These are phyloP conservation scores for Coregonus ussuriensis DNA, from an alignment of 2,797 vertebrate genomes.

Conservation along the genomic window DNA sequence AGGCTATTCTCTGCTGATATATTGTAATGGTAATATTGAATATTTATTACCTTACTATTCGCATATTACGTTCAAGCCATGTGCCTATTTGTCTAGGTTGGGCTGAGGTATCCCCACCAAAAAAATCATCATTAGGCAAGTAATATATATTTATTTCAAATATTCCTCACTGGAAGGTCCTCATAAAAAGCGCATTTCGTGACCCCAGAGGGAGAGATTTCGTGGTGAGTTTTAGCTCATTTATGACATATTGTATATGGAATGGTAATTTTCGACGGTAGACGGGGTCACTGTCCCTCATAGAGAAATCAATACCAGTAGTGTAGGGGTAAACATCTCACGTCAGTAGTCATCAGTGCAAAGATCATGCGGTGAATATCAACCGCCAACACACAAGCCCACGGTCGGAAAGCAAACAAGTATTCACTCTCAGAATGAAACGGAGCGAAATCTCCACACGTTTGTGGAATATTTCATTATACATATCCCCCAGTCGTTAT, in stretches of 20 bases:
- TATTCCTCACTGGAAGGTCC: neutral
- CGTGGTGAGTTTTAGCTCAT: constrained; percentile 11
- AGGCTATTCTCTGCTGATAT: no score
- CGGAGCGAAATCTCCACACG: neutral
- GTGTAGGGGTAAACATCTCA: constrained; percentile 27
- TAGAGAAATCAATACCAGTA: constrained; percentile 34
- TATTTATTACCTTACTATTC: no score
- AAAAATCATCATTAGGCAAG: no score
- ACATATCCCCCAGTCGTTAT: neutral
- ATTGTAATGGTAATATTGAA: no score
- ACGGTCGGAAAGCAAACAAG: constrained; percentile 6
- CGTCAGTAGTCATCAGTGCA: constrained; percentile 28
- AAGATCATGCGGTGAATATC: constrained; percentile 33
- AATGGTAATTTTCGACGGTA: constrained; percentile 10
- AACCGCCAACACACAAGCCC: constrained; percentile 4
- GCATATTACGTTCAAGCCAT: no score
- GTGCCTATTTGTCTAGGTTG: no score
- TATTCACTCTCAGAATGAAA: constrained; percentile 19
- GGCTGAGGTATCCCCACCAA: no score
- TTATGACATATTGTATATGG: constrained; percentile 9
- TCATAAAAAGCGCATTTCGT: neutral
- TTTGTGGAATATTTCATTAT: neutral
- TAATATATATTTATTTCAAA: neutral
- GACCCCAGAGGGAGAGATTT: neutral
- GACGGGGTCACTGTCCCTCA: constrained; percentile 22